These are phyloP conservation scores for Cataglyphis rosenhaueri DNA, from an alignment of 2,888 invertebrate species.

Conservation along the genomic window DNA sequence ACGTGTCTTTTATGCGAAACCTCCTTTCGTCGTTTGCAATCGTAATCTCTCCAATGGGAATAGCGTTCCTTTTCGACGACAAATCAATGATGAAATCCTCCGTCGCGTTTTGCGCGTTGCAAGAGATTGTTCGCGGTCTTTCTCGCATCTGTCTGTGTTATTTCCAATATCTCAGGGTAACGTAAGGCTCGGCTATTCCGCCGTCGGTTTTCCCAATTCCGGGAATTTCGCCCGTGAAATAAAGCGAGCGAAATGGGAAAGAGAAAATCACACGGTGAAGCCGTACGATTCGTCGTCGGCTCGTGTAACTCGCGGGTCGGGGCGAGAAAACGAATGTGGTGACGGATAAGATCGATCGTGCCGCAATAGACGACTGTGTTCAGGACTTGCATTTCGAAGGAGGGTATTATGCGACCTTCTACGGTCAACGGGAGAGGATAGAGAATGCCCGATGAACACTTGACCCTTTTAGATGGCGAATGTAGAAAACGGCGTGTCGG, in stretches of 20 bases:
- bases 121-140: conserved; percentile 25
- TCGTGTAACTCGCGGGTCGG: conserved; percentile 31
- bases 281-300: conserved; percentile 33
- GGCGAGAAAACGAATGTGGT: conserved; percentile 39
- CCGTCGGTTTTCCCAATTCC: conserved; percentile 49
- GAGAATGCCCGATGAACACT: conserved; percentile 63
- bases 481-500: conserved; percentile 29
- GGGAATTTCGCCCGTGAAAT: conserved; percentile 46
- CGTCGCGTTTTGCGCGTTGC: conserved; percentile 1
- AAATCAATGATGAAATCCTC: conserved; percentile 47
- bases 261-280: conserved; percentile 32
- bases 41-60: not conserved
- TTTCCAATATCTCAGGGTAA: conserved; percentile 53
- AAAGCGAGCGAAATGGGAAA: conserved; percentile 48
- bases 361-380: conserved; percentile 59
- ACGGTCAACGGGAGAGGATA: conserved; percentile 50
- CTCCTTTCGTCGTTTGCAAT: not conserved
- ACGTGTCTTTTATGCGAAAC: not conserved
- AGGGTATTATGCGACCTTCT: conserved; percentile 59
- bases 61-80: conserved; percentile 22
- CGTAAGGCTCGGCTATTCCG: conserved; percentile 45
- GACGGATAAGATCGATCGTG: conserved; percentile 65
- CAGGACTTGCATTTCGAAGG: conserved; percentile 60
- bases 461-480: conserved; percentile 49
- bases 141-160: conserved; percentile 41